Percentiles rank a stretch among this genome's conserved stretches.
phyloP scores from a whole-genome alignment of 2,797 vertebrate species.

The Sarcophilus harrisii region DNA sequence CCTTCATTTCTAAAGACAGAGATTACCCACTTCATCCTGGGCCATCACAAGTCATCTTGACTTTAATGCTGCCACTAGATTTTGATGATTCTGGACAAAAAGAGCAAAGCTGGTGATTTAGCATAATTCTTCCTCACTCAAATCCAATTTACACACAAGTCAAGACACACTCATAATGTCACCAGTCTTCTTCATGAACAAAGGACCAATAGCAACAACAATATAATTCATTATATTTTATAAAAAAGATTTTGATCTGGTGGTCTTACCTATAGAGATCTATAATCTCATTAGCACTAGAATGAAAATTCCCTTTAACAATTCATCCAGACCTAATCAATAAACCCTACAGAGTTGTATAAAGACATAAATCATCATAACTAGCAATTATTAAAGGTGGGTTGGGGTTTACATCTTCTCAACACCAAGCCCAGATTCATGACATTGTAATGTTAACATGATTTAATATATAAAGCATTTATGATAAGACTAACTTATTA shows the following conservation, averaged over 20 bases:
- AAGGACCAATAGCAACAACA: not conserved
- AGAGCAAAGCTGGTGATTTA: not conserved
- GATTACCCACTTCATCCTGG: too few relatives aligned
- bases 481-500: not conserved
- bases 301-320: not conserved
- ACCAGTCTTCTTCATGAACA: not conserved
- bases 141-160: not conserved
- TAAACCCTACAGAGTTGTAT: not conserved
- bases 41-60: too few relatives aligned
- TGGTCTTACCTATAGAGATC: not conserved
- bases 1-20: too few relatives aligned
- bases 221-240: not conserved
- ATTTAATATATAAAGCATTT: not conserved
- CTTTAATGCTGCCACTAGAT: too few relatives aligned
- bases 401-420: not conserved
- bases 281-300: not conserved
- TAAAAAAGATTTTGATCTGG: not conserved
- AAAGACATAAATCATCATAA: not conserved
- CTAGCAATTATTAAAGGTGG: not conserved
- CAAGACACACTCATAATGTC: not conserved
- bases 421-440: not conserved
- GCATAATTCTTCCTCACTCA: not conserved
- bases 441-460: not conserved
- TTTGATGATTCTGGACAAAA: too few relatives aligned
- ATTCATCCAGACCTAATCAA: not conserved